A percentile compares a stretch with the other conserved stretches of the same genome.
These are phyloP conservation scores for Hirtodrosophila duncani DNA, from an alignment of 2,888 invertebrate species.

Conservation along the genomic window DNA sequence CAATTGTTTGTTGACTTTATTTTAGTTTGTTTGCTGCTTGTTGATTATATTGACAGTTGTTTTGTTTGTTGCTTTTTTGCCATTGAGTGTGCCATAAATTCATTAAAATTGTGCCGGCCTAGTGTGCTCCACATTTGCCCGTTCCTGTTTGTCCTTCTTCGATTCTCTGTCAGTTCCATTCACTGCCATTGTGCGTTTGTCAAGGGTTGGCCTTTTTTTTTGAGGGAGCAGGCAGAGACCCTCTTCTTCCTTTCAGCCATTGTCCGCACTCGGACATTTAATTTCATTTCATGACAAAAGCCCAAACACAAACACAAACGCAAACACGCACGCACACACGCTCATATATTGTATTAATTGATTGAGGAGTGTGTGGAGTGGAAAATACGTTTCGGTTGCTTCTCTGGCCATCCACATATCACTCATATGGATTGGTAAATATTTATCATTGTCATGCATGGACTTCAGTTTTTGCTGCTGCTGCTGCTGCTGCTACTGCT, in stretches of 20 bases:
- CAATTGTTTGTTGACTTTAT: no score
- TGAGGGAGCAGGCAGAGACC: neutral
- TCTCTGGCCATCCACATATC: constrained; percentile 7
- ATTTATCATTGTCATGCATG: constrained; percentile 33
- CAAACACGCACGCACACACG: neutral
- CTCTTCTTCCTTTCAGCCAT: neutral
- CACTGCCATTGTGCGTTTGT: constrained; percentile 16
- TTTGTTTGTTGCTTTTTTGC: neutral
- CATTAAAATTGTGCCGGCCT: neutral
- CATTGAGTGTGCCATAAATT: no score
- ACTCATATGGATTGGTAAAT: constrained; percentile 21
- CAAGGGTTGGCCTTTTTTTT: constrained; percentile 10
- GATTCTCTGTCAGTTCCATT: constrained; percentile 10
- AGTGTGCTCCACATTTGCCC: no score
- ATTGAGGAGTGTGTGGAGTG: constrained; percentile 42
- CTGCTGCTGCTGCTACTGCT: neutral
- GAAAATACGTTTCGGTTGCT: no score
- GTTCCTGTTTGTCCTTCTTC: no score
- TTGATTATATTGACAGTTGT: neutral
- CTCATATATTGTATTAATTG: constrained; percentile 44
- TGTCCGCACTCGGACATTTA: constrained; percentile 3
- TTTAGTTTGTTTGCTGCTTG: constrained; percentile 1
- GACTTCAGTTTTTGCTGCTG: no score
- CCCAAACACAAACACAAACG: no score
- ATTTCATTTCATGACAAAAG: constrained; percentile 33